Evolutionary conservation across 2,888 invertebrate species (phyloP).

Genomic region (Dryobota labecula): DNA sequence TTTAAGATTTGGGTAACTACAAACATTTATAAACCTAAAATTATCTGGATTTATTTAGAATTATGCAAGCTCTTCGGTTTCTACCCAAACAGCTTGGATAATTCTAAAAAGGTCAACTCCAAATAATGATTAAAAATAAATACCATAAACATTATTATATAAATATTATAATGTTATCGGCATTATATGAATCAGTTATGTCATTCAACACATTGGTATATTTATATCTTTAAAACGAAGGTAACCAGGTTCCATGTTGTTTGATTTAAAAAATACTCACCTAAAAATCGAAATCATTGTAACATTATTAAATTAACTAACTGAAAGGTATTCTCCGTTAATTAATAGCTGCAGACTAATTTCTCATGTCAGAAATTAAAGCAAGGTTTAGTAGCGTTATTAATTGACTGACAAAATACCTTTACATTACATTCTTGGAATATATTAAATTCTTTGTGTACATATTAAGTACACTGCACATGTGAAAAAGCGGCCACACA

Average conservation of each 20-base stretch:
- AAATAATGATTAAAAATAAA: neutral
- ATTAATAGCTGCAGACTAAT: slow-evolving; percentile 26
- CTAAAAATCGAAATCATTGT: neutral
- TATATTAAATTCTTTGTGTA: slow-evolving; percentile 44
- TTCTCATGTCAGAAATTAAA: slow-evolving; percentile 42
- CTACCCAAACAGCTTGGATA: no score
- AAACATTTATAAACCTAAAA: neutral
- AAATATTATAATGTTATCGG: neutral
- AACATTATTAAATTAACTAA: slow-evolving; percentile 5
- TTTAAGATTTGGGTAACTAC: neutral
- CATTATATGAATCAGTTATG: neutral
- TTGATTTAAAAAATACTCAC: neutral
- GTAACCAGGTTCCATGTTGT: neutral
- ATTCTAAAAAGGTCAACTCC: neutral
- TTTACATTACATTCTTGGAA: slow-evolving; percentile 45
- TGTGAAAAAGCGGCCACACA: neutral
- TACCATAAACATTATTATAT: no score
- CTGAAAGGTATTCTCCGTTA: neutral
- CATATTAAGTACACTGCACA: slow-evolving; percentile 42
- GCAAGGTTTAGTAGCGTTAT: slow-evolving; percentile 41
- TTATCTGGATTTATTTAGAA: neutral
- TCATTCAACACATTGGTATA: neutral
- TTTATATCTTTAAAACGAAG: slow-evolving; percentile 20
- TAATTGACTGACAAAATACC: slow-evolving; percentile 54
- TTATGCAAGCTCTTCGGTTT: neutral